Percentiles rank a stretch among this genome's conserved stretches.
Conservation (phyloP, 2,888 invertebrate species). For the Parapristionchus giblindavisi region DNA sequence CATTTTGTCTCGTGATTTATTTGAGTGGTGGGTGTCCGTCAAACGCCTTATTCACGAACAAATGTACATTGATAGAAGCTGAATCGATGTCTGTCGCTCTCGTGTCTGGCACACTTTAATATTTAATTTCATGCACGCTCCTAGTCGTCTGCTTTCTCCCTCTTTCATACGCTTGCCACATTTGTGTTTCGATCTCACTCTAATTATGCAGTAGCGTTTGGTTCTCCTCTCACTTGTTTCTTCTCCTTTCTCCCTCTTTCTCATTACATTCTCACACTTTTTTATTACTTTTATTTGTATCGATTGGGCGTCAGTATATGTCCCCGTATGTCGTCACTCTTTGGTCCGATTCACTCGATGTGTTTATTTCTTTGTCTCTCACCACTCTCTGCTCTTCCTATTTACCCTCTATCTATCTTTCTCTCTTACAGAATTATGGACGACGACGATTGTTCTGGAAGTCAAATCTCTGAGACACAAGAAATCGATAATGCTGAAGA, state of each 20-base stretch:
- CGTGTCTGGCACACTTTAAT: constrained; percentile 3
- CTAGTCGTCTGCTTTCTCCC: constrained; percentile 8
- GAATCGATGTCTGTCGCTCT: constrained; percentile 7
- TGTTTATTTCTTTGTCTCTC: constrained; percentile 2
- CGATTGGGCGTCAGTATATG: too few species aligned
- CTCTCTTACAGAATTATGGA: too few species aligned
- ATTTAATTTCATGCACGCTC: constrained; percentile 3
- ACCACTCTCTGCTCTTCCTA: not conserved
- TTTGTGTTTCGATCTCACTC: constrained; percentile 11
- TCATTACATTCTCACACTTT: not conserved
- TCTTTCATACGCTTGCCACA: constrained; percentile 11
- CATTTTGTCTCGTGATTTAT: not conserved
- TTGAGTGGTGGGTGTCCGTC: not conserved
- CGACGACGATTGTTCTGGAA: constrained; percentile 26
- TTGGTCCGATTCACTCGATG: not conserved
- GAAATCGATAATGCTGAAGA: constrained; percentile 21
- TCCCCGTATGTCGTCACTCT: constrained; percentile 33
- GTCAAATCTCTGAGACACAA: constrained; percentile 13
- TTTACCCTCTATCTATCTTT: not conserved
- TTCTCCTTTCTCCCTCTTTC: constrained; percentile 7
- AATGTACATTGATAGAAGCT: not conserved
- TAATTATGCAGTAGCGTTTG: constrained; percentile 33
- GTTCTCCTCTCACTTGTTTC: constrained; percentile 7
- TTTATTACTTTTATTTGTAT: constrained; percentile 39
- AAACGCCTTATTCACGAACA: not conserved